Conservation (phyloP, 1,140 invertebrate species). For the Tetramorium alpestre region DNA sequence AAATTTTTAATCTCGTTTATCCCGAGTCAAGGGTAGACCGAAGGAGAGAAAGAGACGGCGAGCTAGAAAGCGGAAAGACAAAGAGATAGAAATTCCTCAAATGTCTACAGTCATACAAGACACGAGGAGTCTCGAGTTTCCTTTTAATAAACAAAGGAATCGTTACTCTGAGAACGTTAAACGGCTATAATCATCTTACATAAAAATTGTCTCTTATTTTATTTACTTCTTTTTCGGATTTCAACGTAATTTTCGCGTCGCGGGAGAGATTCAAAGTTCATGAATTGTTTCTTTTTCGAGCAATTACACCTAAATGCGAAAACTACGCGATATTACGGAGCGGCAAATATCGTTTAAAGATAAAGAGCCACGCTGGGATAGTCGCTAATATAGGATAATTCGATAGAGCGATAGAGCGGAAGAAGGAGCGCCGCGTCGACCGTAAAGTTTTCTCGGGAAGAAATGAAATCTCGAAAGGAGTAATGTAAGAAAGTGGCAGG, state of each 20-base stretch:
- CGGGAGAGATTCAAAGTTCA: too few species aligned
- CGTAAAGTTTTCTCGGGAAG: constrained; percentile 9
- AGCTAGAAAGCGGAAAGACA: constrained; percentile 24
- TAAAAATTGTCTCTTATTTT: neutral
- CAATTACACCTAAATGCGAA: neutral
- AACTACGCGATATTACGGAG: neutral
- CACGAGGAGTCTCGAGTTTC: neutral
- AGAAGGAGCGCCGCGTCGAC: neutral
- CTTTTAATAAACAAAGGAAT: constrained; percentile 26
- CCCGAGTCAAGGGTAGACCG: constrained; percentile 46
- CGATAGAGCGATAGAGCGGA: neutral
- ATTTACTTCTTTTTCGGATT: neutral
- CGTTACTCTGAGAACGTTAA: neutral
- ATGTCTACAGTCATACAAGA: neutral
- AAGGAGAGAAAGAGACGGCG: neutral
- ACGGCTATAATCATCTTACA: neutral
- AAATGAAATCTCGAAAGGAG: constrained; percentile 9
- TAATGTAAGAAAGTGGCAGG: constrained; percentile 37
- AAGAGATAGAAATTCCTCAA: constrained; percentile 18
- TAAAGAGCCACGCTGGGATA: neutral
- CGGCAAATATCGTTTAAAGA: neutral
- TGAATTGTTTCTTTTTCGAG: neutral
- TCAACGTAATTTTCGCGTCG: neutral
- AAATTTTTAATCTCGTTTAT: constrained; percentile 62
- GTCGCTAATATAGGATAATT: constrained; percentile 30